Base-by-base conservation (phyloP, 2,888 invertebrate genomes). In the Habroteleia sp. region DNA sequence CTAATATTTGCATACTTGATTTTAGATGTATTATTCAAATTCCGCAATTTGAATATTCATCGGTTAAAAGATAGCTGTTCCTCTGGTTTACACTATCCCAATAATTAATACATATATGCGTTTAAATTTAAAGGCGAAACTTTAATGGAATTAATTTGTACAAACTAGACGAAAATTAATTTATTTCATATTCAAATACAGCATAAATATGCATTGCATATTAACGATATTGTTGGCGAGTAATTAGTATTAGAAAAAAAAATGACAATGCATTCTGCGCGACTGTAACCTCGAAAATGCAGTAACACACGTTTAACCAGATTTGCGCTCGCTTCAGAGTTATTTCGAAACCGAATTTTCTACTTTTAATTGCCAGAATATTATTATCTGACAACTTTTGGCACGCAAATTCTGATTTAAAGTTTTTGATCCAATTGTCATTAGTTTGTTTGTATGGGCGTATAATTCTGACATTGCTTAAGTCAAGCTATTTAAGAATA, bases 1-100 rank as follows among this genome's bases (percentile, higher is more conserved):
- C 25, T 33, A 5, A 35, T 44, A 44, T 58, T 58, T 58, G 44
- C 42, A 58, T 58, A 58, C 17, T 58, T 44, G 44, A 44, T 35
- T 44, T 25, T 27, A 3, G 25, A 58, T 42, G 44, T 35, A 25
- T 44, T 35, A 58, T 58, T 44, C 44, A 56, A 10, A 13, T 13
- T n/a, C 11, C 4, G 7, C 5, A 0, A 23, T 42, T 17, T 56
- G 33, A 56, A 56, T 56, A 42, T 56, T 42, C 42, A 56, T 42
- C 3, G 41, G 41, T 31, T 23, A 56, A 54, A 39, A 39, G 52
- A 39, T 54, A 52, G 52, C 37, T 52, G 29, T 17, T n/a, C 10
- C 13, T 29, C 16, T 7, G 29, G 39, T 39, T 54, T 54, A 39
- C 39, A 27, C 13, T 13, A 37, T 33, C 27, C 17, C 17, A 39